Evolutionary conservation across 2,888 invertebrate species (phyloP).

Genomic region (Lamproptera curius): DNA sequence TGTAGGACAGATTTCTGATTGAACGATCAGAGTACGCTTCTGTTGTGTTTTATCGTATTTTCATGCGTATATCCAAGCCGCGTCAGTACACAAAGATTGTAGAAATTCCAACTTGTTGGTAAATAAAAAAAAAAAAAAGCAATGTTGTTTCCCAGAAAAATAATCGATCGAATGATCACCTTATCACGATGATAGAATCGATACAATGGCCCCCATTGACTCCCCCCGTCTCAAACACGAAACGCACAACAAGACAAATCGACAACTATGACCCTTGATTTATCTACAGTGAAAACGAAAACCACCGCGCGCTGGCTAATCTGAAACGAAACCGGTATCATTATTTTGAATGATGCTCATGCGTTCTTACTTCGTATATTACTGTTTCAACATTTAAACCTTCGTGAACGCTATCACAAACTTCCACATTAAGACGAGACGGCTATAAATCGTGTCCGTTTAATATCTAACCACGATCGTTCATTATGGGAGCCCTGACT

Average conservation of each 20-base stretch:
- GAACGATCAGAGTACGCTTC: too few relatives aligned
- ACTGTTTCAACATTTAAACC: conserved; percentile 61
- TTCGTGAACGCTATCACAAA: conserved; percentile 55
- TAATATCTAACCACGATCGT: conserved; percentile 65
- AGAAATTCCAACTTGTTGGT: too few relatives aligned
- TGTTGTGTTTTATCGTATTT: too few relatives aligned
- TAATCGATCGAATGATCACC: conserved; percentile 9
- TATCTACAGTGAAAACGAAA: conserved; percentile 40
- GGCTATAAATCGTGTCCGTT: conserved; percentile 64
- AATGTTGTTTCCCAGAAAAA: conserved; percentile 7
- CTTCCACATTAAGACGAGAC: conserved; percentile 56
- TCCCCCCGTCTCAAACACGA: conserved; percentile 34
- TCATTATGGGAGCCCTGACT: conserved; percentile 58
- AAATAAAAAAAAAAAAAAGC: neutral
- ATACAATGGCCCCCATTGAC: neutral
- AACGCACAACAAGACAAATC: conserved; percentile 41
- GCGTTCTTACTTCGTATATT: conserved; percentile 45
- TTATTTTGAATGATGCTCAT: conserved; percentile 62
- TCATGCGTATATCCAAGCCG: too few relatives aligned
- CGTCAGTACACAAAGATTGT: too few relatives aligned
- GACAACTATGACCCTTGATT: conserved; percentile 53
- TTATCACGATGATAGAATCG: conserved; percentile 12
- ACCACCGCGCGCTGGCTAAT: conserved; percentile 52
- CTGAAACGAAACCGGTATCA: conserved; percentile 46
- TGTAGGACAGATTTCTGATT: too few relatives aligned